Evolutionary conservation across 2,888 invertebrate genomes (phyloP).

Genomic region (Ceramica pisi): DNA sequence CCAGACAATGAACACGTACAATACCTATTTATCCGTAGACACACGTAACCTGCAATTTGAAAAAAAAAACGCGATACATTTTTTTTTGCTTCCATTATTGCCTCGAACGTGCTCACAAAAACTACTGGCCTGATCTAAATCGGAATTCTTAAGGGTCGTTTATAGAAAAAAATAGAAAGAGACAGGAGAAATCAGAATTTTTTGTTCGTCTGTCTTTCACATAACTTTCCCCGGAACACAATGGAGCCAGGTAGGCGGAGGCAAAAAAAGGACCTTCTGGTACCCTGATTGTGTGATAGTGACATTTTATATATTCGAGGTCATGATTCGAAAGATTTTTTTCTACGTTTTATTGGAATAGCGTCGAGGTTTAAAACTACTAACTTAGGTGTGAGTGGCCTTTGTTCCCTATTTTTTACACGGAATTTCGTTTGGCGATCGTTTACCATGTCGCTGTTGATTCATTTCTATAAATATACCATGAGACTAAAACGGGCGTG

Average conservation of each 20-base stretch:
- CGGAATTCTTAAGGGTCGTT: slow-evolving; percentile 81
- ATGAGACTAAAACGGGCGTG: slow-evolving; percentile 17
- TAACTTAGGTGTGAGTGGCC: slow-evolving; percentile 50
- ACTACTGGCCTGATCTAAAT: slow-evolving; percentile 83
- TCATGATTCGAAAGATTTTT: slow-evolving; percentile 72
- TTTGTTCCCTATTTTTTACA: slow-evolving; percentile 54
- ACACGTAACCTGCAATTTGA: slow-evolving; percentile 82
- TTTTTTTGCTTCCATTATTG: slow-evolving; percentile 70
- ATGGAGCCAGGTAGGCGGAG: slow-evolving; percentile 84
- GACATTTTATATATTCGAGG: slow-evolving; percentile 85
- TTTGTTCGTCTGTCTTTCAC: slow-evolving; percentile 84
- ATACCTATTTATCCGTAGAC: slow-evolving; percentile 76
- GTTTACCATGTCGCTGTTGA: slow-evolving; percentile 40
- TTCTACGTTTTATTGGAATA: slow-evolving; percentile 54
- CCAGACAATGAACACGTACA: slow-evolving; percentile 74
- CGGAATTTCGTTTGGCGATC: slow-evolving; percentile 44
- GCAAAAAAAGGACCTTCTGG: slow-evolving; percentile 77
- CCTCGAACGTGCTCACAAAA: slow-evolving; percentile 82
- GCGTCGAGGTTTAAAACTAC: slow-evolving; percentile 55
- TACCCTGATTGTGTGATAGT: slow-evolving; percentile 82
- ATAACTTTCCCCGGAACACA: slow-evolving; percentile 87
- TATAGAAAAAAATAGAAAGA: slow-evolving; percentile 76
- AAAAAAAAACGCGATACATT: slow-evolving; percentile 78
- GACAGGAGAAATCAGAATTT: slow-evolving; percentile 83
- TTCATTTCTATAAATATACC: slow-evolving; percentile 58